Conservation (phyloP, 2,797 vertebrate genomes). For the Hapalemur alaotrensis region DNA sequence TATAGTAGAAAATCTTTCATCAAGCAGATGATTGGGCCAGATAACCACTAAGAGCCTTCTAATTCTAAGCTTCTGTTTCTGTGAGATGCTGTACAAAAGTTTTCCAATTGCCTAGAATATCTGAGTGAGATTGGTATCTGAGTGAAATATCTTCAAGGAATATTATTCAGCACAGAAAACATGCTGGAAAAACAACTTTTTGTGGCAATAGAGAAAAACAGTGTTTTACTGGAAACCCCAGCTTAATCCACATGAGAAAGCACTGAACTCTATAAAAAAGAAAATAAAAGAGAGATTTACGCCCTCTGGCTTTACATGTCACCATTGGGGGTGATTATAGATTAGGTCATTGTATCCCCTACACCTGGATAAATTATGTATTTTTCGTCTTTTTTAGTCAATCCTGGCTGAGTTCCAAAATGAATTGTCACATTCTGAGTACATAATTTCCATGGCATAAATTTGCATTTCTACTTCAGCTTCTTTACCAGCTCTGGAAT, state of each 20-base stretch:
- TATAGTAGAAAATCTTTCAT: not conserved
- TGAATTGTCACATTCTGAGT: slow-evolving; percentile 6
- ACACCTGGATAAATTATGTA: slow-evolving; percentile 11
- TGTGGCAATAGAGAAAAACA: not conserved
- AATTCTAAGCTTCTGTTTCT: not conserved
- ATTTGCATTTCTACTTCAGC: slow-evolving; percentile 8
- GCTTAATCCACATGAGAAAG: slow-evolving; percentile 18
- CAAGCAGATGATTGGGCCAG: not conserved
- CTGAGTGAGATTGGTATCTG: not conserved
- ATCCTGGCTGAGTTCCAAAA: not conserved
- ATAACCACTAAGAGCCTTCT: not conserved
- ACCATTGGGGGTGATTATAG: slow-evolving; percentile 26
- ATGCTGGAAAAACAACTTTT: not conserved
- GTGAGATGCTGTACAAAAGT: not conserved
- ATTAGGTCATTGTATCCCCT: slow-evolving; percentile 36
- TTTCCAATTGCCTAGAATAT: slow-evolving; percentile 22
- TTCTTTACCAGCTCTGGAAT: not conserved
- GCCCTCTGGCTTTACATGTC: not conserved
- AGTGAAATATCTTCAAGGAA: slow-evolving; percentile 28
- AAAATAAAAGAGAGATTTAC: slow-evolving; percentile 36
- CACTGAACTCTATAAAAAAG: not conserved
- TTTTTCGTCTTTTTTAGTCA: slow-evolving; percentile 36
- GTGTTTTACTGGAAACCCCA: slow-evolving; percentile 7
- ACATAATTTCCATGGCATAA: not conserved
- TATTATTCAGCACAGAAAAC: not conserved